These are phyloP conservation scores for Caenorhabditis imperialis DNA, from an alignment of 2,888 invertebrate species.

Conservation along the genomic window DNA sequence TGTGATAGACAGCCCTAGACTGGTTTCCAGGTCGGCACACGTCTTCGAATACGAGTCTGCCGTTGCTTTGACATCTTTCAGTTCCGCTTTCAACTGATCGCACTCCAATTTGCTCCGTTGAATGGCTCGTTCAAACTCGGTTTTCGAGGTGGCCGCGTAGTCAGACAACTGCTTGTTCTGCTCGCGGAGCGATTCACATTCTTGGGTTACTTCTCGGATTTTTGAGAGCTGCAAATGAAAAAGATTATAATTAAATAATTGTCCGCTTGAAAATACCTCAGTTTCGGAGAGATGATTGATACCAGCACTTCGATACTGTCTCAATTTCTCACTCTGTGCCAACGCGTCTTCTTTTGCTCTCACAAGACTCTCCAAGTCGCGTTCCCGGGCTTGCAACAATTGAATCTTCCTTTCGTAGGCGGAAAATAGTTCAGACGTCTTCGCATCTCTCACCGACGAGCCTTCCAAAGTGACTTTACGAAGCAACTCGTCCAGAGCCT, in stretches of 20 bases:
- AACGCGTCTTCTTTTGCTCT: slow-evolving; percentile 79
- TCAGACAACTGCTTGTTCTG: slow-evolving; percentile 39
- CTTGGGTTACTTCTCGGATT: slow-evolving; percentile 42
- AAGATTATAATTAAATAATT: too few species aligned
- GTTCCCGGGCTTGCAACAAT: slow-evolving; percentile 70
- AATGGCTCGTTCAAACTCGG: neutral
- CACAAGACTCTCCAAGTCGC: slow-evolving; percentile 79
- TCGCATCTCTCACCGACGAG: slow-evolving; percentile 62
- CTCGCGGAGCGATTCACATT: slow-evolving; percentile 53
- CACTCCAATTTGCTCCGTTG: slow-evolving; percentile 29
- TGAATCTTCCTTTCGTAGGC: slow-evolving; percentile 70
- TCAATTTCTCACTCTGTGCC: slow-evolving; percentile 79
- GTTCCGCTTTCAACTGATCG: slow-evolving; percentile 42
- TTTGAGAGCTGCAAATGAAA: slow-evolving; percentile 37
- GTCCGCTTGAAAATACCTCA: too few species aligned
- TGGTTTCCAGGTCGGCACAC: slow-evolving; percentile 18
- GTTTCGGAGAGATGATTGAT: slow-evolving; percentile 5
- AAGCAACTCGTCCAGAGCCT: slow-evolving; percentile 50
- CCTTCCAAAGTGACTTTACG: slow-evolving; percentile 43
- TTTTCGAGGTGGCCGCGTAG: neutral
- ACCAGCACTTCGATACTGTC: slow-evolving; percentile 46
- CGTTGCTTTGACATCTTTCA: slow-evolving; percentile 19
- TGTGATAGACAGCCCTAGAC: slow-evolving; percentile 9
- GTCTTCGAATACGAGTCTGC: slow-evolving; percentile 14
- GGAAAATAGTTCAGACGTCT: slow-evolving; percentile 64